phyloP scores from a whole-genome alignment of 2,113 vertebrate genomes.

The Ancistrus triradiatus region DNA sequence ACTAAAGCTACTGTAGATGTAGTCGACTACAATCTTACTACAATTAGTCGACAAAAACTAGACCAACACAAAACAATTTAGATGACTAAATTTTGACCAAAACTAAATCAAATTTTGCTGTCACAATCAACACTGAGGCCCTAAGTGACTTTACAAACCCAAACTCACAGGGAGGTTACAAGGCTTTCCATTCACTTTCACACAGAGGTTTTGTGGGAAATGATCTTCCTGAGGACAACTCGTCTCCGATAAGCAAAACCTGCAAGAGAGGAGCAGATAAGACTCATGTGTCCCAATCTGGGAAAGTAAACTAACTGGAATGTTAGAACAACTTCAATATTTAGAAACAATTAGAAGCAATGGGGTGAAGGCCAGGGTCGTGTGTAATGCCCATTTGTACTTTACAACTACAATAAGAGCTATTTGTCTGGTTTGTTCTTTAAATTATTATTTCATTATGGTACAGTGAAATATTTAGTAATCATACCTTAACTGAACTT shows the following conservation, averaged over 20 bases:
- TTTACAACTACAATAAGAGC: too few species aligned
- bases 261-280: slow-evolving; percentile 52
- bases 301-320: slow-evolving; percentile 23
- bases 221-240: slow-evolving; percentile 99
- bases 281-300: not conserved
- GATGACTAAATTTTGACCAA: too few species aligned
- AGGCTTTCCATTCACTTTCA: slow-evolving; percentile 96
- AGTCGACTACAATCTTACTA: too few species aligned
- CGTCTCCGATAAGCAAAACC: slow-evolving; percentile 99
- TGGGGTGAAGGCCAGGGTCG: too few species aligned
- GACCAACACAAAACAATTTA: too few species aligned
- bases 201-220: slow-evolving; percentile 95
- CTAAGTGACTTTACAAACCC: too few species aligned
- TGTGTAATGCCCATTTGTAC: too few species aligned
- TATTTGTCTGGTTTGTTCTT: not conserved
- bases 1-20: too few species aligned
- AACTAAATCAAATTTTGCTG: too few species aligned
- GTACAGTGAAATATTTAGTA: not conserved
- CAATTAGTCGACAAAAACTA: too few species aligned
- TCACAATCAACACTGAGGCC: too few species aligned
- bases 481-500: slow-evolving; percentile 94
- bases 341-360: too few species aligned
- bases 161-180: slow-evolving; percentile 96
- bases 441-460: not conserved
- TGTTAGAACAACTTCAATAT: not conserved